Percentiles rank a stretch among this genome's conserved stretches.
Evolutionary conservation across 2,888 invertebrate genomes (phyloP).

Genomic region (Pachycephus smyrnensis): DNA sequence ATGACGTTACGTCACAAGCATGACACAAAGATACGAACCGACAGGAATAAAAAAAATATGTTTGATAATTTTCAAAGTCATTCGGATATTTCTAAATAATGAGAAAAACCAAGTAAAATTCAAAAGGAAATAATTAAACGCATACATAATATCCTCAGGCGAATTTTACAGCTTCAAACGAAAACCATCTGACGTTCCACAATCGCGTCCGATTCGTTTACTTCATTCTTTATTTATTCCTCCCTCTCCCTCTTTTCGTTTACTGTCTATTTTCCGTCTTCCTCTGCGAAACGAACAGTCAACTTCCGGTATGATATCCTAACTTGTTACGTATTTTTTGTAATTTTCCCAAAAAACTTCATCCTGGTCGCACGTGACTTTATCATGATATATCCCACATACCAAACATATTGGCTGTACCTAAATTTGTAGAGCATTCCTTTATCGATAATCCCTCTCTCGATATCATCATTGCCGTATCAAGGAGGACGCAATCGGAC

Average conservation of each 20-base stretch:
- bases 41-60: no score
- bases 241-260: background rate
- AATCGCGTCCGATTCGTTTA: slow-evolving; percentile 13
- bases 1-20: background rate
- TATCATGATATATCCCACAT: background rate
- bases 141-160: background rate
- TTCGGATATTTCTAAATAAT: background rate
- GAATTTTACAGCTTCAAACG: background rate
- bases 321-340: background rate
- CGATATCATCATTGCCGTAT: background rate
- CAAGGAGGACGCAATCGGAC: background rate
- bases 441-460: background rate
- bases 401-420: background rate
- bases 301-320: background rate
- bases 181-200: slow-evolving; percentile 1
- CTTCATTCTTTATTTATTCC: background rate
- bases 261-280: background rate
- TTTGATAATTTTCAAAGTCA: background rate
- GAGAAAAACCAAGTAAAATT: background rate
- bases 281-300: no score
- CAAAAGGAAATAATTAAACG: background rate
- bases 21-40: background rate
- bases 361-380: background rate
- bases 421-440: background rate
- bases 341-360: background rate